Conservation (phyloP, 1,140 invertebrate genomes). For the Drosophila leontia region DNA sequence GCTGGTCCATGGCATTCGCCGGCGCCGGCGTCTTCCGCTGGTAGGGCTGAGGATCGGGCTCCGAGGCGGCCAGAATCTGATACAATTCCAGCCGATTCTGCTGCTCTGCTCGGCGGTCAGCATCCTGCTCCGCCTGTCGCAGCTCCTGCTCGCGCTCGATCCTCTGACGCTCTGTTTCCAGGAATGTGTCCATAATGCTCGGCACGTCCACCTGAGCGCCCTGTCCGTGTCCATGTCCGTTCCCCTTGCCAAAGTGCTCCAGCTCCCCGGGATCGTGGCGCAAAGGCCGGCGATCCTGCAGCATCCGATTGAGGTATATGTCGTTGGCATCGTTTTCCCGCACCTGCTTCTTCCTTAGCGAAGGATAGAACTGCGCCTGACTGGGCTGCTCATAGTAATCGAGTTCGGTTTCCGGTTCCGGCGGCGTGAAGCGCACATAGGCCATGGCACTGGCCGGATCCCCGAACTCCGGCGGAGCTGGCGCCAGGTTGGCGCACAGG, state of each 20-base stretch:
- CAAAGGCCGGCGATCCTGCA: conserved; percentile 70
- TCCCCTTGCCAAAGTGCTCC: conserved; percentile 74
- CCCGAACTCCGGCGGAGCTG: conserved; percentile 85
- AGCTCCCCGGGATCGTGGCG: conserved; percentile 74
- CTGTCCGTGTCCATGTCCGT: conserved; percentile 57
- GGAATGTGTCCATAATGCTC: conserved; percentile 75
- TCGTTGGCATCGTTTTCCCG: conserved; percentile 35
- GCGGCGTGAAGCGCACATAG: conserved; percentile 92
- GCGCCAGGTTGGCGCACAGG: conserved; percentile 76
- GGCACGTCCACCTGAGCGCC: conserved; percentile 61
- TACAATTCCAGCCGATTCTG: conserved; percentile 74
- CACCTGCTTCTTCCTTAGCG: conserved; percentile 56
- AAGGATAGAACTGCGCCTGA: conserved; percentile 85
- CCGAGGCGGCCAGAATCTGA: conserved; percentile 76
- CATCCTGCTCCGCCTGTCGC: conserved; percentile 35
- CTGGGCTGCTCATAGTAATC: conserved; percentile 87
- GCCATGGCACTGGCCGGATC: conserved; percentile 89
- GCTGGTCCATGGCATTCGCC: conserved; percentile 70
- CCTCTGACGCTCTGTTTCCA: conserved; percentile 76
- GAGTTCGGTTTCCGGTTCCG: conserved; percentile 89
- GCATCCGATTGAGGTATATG: conserved; percentile 56
- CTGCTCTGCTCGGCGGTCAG: conserved; percentile 30
- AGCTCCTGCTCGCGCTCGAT: conserved; percentile 67
- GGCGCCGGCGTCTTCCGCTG: conserved; percentile 57
- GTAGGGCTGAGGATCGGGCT: conserved; percentile 80